Base-by-base conservation (phyloP, 2,888 invertebrate species). In the Meghimatium bilineatum region DNA sequence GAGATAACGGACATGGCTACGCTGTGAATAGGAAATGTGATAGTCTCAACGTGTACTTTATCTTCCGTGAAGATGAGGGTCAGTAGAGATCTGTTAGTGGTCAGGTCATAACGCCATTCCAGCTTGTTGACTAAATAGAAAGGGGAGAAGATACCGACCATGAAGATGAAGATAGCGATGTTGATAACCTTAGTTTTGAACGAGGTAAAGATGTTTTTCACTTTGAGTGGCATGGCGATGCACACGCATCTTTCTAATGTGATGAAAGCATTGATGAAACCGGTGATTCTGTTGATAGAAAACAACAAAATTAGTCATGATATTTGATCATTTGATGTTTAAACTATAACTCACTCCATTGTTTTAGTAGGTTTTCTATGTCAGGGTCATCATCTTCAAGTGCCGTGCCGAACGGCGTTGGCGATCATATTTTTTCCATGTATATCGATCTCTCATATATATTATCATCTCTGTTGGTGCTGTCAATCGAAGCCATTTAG, bases 121-220 rank as follows among this genome's bases (percentile, higher is more conserved):
- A 77, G 63, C 29, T 63, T 60, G 77, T 77, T 77, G 26, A 77
- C 77, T 36, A 38, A 77, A 12, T 77, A 77, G 38, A 63, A 77
- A 5, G 77, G 77, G 5, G 77, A 77, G 63, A 77, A 77, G 3
- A 77, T 66, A 63, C 36, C 20, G 14, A 60, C 36, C 63, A 63
- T 77, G 38, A 77, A 60, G n/a, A 66, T 44, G 44, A 77, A 77
- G 23, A 77, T 77, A 3, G 32, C 32, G 10, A 52, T 17, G 32
- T 52, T 74, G 29, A 74, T 74, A 17, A 74, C 23, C 26, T 10
- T 49, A 5, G 74, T 74, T 52, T 32, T 74, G 20, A 1, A 10
- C 32, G 74, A 32, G 0, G 74, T 74, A 23, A 74, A 52, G 23
- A 74, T 74, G 20, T 52, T 52, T 32, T 74, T 74, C 1, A 74